A percentile compares a stretch with the other conserved stretches of the same genome.
These are phyloP conservation scores for Muscicapa striata DNA, from an alignment of 2,797 vertebrate species.

Conservation along the genomic window DNA sequence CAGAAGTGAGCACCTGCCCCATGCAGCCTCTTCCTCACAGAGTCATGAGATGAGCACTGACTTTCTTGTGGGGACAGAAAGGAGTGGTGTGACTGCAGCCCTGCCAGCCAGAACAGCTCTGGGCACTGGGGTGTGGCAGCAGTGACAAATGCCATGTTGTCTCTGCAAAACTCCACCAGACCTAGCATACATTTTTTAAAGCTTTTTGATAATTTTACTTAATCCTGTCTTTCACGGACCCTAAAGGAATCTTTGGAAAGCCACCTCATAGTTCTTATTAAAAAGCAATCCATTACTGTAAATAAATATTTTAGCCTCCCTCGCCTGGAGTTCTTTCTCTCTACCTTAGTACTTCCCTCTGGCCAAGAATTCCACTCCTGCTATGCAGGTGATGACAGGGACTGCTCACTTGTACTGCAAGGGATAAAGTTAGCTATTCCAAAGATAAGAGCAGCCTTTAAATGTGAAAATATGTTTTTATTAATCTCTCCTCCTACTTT, in stretches of 20 bases:
- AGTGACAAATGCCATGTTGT: fast-evolving
- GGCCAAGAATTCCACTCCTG: neutral
- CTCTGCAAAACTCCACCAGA: neutral
- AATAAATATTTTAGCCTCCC: neutral
- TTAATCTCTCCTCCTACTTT: neutral
- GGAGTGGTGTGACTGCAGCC: neutral
- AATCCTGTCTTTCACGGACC: neutral
- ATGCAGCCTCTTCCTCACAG: neutral
- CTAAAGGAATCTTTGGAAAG: neutral
- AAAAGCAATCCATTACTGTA: neutral
- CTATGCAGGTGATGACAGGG: neutral
- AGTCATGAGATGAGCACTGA: neutral
- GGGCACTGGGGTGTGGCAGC: neutral
- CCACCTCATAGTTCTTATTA: neutral
- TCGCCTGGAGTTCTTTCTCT: neutral
- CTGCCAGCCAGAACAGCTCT: neutral
- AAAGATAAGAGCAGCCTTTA: neutral
- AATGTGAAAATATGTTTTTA: neutral
- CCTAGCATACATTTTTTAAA: neutral
- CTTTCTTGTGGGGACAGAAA: neutral
- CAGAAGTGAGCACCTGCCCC: neutral
- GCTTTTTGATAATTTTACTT: neutral
- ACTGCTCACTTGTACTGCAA: neutral
- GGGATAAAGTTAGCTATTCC: neutral
- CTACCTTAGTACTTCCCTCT: neutral